These are phyloP conservation scores for Chondrilla cf. caribensis DNA, from an alignment of 37 sponge, comb jelly and placozoan genomes.

Conservation along the genomic window DNA sequence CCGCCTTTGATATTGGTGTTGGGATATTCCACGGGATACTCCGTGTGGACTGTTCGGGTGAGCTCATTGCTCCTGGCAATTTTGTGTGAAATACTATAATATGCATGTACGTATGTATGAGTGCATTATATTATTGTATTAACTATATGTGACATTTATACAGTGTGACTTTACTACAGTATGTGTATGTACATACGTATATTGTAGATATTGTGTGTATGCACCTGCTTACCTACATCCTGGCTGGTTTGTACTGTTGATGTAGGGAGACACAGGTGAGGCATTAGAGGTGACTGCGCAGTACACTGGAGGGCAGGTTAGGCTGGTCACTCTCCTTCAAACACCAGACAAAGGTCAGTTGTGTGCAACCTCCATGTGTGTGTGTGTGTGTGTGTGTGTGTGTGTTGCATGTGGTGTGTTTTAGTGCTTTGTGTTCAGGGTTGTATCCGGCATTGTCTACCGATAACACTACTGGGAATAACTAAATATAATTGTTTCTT, in stretches of 20 bases:
- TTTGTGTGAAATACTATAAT: background rate
- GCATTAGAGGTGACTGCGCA: constrained; percentile 58
- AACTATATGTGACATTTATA: too few relatives aligned
- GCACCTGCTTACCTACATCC: background rate
- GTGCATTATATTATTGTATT: too few relatives aligned
- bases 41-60: constrained; percentile 58
- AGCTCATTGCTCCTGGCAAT: too few relatives aligned
- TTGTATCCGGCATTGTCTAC: too few relatives aligned
- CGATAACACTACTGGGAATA: too few relatives aligned
- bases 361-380: background rate
- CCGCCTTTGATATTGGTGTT: constrained; percentile 52
- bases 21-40: constrained; percentile 56
- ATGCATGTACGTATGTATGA: background rate
- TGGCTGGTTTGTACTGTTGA: background rate
- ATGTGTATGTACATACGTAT: background rate
- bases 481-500: too few relatives aligned
- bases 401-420: background rate
- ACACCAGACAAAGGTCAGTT: constrained; percentile 47
- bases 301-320: constrained; percentile 50
- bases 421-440: background rate
- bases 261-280: constrained; percentile 58
- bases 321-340: constrained; percentile 51
- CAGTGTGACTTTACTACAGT: too few relatives aligned
- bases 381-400: background rate
- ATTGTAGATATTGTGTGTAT: background rate